Conservation (phyloP, 2,888 invertebrate genomes). For the Achlya flavicornis region DNA sequence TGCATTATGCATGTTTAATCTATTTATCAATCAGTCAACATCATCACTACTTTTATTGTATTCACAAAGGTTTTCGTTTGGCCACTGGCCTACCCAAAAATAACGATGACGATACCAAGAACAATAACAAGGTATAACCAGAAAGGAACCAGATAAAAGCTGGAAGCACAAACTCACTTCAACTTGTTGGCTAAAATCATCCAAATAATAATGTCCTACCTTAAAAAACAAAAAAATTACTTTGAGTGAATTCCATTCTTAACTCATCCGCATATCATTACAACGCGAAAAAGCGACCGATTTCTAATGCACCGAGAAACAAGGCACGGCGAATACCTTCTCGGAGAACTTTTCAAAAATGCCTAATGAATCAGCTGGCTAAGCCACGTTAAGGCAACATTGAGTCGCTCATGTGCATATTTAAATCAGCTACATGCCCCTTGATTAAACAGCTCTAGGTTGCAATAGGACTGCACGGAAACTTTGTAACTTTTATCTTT, state of each 20-base stretch:
- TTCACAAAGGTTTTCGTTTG: no score
- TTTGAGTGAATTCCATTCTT: slow-evolving; percentile 18
- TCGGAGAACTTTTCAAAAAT: slow-evolving; percentile 27
- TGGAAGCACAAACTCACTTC: no score
- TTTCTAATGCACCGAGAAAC: background rate
- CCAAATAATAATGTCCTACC: no score
- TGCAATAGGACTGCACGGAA: slow-evolving; percentile 19
- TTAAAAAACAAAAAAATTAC: no score
- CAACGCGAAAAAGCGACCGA: background rate
- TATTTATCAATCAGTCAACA: no score
- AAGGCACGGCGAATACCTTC: background rate
- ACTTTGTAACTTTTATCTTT: slow-evolving; percentile 35
- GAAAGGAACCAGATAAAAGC: no score
- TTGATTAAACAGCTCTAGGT: slow-evolving; percentile 56
- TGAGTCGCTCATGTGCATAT: slow-evolving; percentile 57
- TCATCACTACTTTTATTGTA: no score
- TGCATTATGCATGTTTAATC: background rate
- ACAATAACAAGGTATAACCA: no score
- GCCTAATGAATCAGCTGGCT: slow-evolving; percentile 64
- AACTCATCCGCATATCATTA: background rate
- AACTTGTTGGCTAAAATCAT: no score
- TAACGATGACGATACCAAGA: no score
- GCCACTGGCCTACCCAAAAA: no score
- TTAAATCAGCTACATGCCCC: slow-evolving; percentile 64
- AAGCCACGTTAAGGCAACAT: slow-evolving; percentile 43